phyloP scores from a whole-genome alignment of 2,888 invertebrate species.

The Phorcus lineatus region DNA sequence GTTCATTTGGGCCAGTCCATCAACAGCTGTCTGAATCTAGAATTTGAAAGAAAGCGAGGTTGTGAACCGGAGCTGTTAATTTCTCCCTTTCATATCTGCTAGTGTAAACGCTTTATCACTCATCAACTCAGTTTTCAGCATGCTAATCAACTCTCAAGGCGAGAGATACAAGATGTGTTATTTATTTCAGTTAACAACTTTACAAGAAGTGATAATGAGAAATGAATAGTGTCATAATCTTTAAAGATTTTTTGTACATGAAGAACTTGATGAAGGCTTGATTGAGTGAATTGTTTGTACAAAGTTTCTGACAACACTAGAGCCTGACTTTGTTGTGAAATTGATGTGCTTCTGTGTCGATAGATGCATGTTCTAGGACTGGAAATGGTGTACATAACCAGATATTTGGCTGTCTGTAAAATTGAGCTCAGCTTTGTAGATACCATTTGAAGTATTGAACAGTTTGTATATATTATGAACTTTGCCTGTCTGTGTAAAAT shows the following conservation, averaged over 20 bases:
- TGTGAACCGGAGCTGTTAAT: no score
- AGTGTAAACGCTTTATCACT: not conserved
- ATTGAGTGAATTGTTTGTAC: no score
- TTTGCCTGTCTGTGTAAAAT: conserved; percentile 11
- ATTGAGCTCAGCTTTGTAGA: conserved; percentile 19
- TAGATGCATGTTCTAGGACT: not conserved
- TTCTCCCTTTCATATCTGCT: no score
- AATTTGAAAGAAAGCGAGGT: no score
- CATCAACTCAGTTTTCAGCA: not conserved
- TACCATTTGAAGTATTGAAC: conserved; percentile 6
- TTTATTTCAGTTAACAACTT: not conserved
- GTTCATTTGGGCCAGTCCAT: no score
- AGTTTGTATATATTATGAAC: conserved; percentile 11
- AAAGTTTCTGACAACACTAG: no score
- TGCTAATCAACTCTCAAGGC: not conserved
- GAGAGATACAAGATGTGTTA: not conserved
- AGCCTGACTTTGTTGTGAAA: not conserved
- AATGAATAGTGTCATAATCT: conserved; percentile 13
- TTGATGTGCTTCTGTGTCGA: not conserved
- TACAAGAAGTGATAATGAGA: not conserved
- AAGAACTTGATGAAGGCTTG: no score
- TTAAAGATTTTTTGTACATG: no score
- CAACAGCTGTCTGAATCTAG: no score
- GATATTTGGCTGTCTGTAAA: not conserved
- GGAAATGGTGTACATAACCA: conserved; percentile 23